Base-by-base conservation (phyloP, 2,888 invertebrate species). In the Seira sanloemensis region DNA sequence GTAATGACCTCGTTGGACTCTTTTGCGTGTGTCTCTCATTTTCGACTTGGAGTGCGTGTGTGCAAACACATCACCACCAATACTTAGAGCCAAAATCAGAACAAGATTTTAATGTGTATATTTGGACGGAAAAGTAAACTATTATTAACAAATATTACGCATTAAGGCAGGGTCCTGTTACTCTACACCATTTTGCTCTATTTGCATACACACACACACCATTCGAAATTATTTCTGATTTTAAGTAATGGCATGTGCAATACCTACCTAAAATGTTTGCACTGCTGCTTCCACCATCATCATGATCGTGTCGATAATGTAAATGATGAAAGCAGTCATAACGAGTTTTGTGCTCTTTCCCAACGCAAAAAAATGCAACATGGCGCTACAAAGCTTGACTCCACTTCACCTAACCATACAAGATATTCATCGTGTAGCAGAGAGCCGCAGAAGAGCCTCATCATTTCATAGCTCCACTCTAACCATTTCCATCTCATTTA, bases 1-100 rank as follows among this genome's bases (percentile, higher is more conserved):
- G 78, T 79, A 79, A 79, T 79, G 78, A 79, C 78, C 78, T 79
- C 78, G 72, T 73, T 79, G 78, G 71, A 25, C 67, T 50, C 54
- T 77, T 65, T 21, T 25, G 77, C n/a, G 65, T 19, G 23, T 75
- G 75, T 23, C 66, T 46, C 27, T 25, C 58, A 58, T 74, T 74
- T 74, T 74, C 62, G 7, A 19, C 21, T 25, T 62, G 67, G 12
- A 37, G 66, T 68, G 68, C 37, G 68, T 77, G 68, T 67, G 68
- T 68, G 77, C 77, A 68, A 37, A 37, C 65, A n/a, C 65, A 75
- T 21, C 27, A 62, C 12, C 62, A 62, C n/a, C 27, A 75, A 24
- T 24, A 0, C 19, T 26, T 9, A 18, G 16, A 7, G 58, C 23
- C 24, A 74, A 74, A 74, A 74, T 5, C 27, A 74, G 74, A 62